Evolutionary conservation across 2,888 invertebrate genomes (phyloP), one percentile per base, ranked within the genome.

Genomic region (Magallana nippona): DNA sequence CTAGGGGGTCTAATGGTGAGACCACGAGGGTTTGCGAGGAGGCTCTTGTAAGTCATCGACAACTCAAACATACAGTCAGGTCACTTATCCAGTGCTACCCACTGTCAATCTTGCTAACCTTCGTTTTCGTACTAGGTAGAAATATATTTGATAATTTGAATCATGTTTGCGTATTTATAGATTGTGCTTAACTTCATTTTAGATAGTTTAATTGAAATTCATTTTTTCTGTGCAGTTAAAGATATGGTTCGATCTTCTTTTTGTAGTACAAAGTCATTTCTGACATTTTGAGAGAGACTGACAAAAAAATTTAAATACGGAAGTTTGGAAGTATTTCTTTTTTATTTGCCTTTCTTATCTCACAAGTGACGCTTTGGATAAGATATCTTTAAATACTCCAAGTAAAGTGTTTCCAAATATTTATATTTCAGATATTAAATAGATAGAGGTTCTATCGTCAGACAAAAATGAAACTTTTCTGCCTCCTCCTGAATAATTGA

Each of bases 351-450:
- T 27, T 15, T 71, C 32, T 71, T 71, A 27, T 71, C 71, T 71
- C 15, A 71, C 10, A 71, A 71, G 71, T 71, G 71, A 71, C 71
- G 71, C 22, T 71, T 71, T 71, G 32, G 71, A 27, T 71, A 71
- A 71, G 71, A 71, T 71, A 71, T 71, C 71, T 71, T 71, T 32
- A 71, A 71, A 11, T 71, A 32, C 71, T 71, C 32, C 71, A 71
- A 71, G 32, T 71, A 71, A 71, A 71, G 71, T 19, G 71, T 71
- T 71, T 22, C 32, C 71, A 71, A 71, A 71, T 71, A 71, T 71
- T 71, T 27, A 71, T 71, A 71, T 71, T 27, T 27, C 27, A 71
- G 19, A 22, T 71, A 71, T 71, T 71, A 19, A 71, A 71, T 15
- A 71, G 71, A 71, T 71, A 71, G 32, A 71, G 71, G 22, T 71